phyloP scores from a whole-genome alignment of 2,888 invertebrate species.

The Lampropteryx suffumata region DNA sequence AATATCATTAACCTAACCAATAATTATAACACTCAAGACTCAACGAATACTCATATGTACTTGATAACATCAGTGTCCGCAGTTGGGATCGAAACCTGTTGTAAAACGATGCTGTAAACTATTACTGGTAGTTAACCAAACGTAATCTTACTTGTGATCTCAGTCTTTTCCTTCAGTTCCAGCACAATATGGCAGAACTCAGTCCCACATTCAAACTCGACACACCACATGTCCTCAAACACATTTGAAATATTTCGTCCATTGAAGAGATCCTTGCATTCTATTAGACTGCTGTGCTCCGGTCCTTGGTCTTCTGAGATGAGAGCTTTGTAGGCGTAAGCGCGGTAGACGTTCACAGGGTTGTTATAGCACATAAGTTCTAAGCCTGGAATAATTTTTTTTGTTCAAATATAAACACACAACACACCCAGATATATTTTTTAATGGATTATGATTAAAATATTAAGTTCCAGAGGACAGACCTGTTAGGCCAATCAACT shows the following conservation, averaged over 20 bases:
- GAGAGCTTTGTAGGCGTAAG: slow-evolving; percentile 60
- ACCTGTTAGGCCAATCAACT: slow-evolving; percentile 84
- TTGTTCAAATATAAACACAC: no score
- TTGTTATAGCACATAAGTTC: slow-evolving; percentile 67
- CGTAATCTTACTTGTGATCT: slow-evolving; percentile 64
- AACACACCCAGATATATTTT: no score
- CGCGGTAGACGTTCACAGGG: slow-evolving; percentile 53
- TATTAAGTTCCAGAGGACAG: not conserved
- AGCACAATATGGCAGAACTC: slow-evolving; percentile 68
- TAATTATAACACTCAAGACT: no score
- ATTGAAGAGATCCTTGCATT: slow-evolving; percentile 84
- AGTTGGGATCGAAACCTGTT: no score
- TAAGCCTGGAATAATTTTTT: slow-evolving; percentile 78
- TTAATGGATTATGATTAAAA: no score
- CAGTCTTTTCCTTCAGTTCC: slow-evolving; percentile 59
- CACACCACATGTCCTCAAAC: slow-evolving; percentile 86
- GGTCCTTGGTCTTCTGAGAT: slow-evolving; percentile 50
- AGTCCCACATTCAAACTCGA: slow-evolving; percentile 58
- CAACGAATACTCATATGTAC: no score
- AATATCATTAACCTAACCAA: no score
- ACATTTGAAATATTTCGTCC: slow-evolving; percentile 87
- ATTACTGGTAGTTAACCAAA: no score
- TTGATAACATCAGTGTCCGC: no score
- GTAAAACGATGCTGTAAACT: no score
- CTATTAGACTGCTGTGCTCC: slow-evolving; percentile 47